phyloP scores from a whole-genome alignment of 2,888 invertebrate genomes.

The Tinea semifulvella region DNA sequence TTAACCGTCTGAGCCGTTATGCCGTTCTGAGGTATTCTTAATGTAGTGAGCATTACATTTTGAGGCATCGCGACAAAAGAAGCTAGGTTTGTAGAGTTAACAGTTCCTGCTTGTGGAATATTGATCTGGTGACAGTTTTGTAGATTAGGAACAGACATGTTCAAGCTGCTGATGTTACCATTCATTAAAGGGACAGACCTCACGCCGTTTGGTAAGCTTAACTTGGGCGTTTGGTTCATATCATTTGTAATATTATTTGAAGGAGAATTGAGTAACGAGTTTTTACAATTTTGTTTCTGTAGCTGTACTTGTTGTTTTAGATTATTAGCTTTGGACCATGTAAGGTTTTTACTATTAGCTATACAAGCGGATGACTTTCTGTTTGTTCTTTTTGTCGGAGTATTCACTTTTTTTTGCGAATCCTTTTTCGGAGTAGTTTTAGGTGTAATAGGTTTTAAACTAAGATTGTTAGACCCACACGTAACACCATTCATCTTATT shows the following conservation, averaged over 20 bases:
- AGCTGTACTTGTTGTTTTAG: slow-evolving; percentile 54
- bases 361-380: slow-evolving; percentile 57
- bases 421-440: slow-evolving; percentile 45
- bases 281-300: slow-evolving; percentile 52
- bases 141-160: slow-evolving; percentile 47
- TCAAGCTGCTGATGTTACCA: slow-evolving; percentile 42
- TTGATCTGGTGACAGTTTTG: slow-evolving; percentile 56
- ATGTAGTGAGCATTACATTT: slow-evolving; percentile 64
- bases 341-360: slow-evolving; percentile 55
- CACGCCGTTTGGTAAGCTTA: slow-evolving; percentile 50
- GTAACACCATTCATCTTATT: slow-evolving; percentile 58
- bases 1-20: slow-evolving; percentile 42
- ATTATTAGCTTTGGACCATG: slow-evolving; percentile 60
- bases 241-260: slow-evolving; percentile 34
- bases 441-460: slow-evolving; percentile 35
- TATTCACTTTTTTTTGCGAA: slow-evolving; percentile 29
- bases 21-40: slow-evolving; percentile 64
- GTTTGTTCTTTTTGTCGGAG: slow-evolving; percentile 45
- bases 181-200: slow-evolving; percentile 51
- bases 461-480: slow-evolving; percentile 55
- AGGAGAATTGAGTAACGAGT: slow-evolving; percentile 29
- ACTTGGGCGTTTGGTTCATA: slow-evolving; percentile 44
- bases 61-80: slow-evolving; percentile 61
- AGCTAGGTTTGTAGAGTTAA: slow-evolving; percentile 45
- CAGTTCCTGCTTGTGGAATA: slow-evolving; percentile 45